Evolutionary conservation across 2,113 vertebrate genomes (phyloP), one percentile per base, ranked within the genome.

Genomic region (Paracanthobrama guichenoti): DNA sequence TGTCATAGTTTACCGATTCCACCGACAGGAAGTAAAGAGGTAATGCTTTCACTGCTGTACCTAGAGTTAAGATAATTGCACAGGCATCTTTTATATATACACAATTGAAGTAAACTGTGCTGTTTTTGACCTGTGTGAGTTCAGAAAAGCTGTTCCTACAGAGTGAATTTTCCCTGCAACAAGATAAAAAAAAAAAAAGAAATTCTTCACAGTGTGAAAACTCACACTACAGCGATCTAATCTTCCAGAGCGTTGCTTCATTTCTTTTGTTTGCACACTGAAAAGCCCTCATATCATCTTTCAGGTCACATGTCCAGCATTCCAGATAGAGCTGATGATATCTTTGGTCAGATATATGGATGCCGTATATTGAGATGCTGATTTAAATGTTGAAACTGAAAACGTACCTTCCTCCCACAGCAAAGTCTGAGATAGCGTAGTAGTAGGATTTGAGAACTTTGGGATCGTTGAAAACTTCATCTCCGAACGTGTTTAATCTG

Each of bases 371-470:
- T n/a, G 24, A 66, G 26, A 66, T 5, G 26, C 10, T 4, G 44
- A 53, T 28, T 66, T 66, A 22, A 28, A 66, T 35, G 31, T 11
- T 35, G 18, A 59, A 78, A 39, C 50, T 2, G 12, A 57, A 48
- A 77, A 16, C 95, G 93, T 88, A 99, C 98, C 98, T 96, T 91
- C 98, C 98, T 82, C 98, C 98, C 81, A 99, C 98, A 0, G 98
- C 97, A 80, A 99, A 99, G 91, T 99, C 98, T 0, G 98, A 99
- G 94, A 99, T 98, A 2, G 98, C 98, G 24, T 99, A 99, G 90
- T 99, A 99, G 82, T 99, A 99, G 20, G 98, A 99, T 91, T 98
- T 98, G 62, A 99, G 96, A 90, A 99, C 98, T 90, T 99, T 99
- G 46, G 97, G 98, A 86, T 99, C 98, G 0, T 97, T 98, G 92